phyloP scores from a whole-genome alignment of 2,797 vertebrate species.

The Calcarius lapponicus region DNA sequence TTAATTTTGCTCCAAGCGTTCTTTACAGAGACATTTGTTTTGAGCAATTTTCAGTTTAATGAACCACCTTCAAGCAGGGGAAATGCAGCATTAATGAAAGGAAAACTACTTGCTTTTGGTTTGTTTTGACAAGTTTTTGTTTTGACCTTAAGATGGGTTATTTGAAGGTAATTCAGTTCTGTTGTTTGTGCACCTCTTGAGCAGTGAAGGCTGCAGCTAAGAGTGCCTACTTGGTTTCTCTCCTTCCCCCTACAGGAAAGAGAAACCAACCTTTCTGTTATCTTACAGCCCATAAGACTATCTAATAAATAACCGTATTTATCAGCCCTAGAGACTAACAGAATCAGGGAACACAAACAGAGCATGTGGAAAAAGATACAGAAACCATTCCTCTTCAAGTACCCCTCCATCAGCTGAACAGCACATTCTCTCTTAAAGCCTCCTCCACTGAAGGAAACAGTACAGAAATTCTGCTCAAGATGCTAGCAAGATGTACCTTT shows the following conservation, averaged over 20 bases:
- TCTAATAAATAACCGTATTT: background rate
- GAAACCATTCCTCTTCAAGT: background rate
- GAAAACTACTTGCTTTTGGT: background rate
- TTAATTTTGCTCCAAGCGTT: constrained; percentile 53
- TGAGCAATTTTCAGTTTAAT: constrained; percentile 51
- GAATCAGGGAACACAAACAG: fast-evolving
- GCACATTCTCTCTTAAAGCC: background rate
- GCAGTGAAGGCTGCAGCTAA: background rate
- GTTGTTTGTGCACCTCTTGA: background rate
- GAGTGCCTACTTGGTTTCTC: background rate
- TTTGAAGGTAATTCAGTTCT: background rate
- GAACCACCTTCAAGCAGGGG: constrained; percentile 1
- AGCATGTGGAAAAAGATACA: background rate
- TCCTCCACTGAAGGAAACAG: background rate
- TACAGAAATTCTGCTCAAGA: background rate
- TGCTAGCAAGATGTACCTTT: background rate
- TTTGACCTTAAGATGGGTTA: constrained; percentile 1
- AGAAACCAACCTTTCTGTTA: background rate
- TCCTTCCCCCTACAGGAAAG: background rate
- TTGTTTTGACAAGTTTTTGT: background rate
- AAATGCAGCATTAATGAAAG: constrained; percentile 20
- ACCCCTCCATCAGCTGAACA: background rate
- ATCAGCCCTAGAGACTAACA: background rate
- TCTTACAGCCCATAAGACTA: background rate
- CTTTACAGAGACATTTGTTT: constrained; percentile 6